Conservation (phyloP, 2,797 vertebrate genomes). For the Acridotheres tristis region DNA sequence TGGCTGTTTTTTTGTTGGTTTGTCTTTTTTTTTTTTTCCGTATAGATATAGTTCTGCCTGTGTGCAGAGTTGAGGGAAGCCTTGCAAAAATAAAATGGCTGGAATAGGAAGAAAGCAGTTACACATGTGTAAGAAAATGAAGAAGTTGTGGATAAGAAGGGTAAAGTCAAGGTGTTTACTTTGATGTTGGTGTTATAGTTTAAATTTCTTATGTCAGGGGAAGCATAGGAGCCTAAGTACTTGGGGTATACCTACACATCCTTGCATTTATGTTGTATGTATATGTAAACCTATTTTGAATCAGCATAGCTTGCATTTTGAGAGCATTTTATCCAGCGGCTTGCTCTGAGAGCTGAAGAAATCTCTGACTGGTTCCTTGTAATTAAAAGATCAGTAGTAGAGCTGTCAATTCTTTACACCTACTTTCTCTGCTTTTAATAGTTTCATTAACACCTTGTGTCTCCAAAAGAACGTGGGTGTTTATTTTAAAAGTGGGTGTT, state of each 20-base stretch:
- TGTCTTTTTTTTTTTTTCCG: neutral
- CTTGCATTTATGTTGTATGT: neutral
- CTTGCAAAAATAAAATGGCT: neutral
- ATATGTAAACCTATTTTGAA: neutral
- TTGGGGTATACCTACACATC: neutral
- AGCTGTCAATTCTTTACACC: conserved; percentile 37
- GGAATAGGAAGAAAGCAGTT: neutral
- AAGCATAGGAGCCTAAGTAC: neutral
- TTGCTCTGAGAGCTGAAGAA: conserved; percentile 22
- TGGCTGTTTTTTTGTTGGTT: neutral
- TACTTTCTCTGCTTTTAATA: conserved; percentile 53
- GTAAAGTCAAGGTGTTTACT: neutral
- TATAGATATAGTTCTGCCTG: neutral
- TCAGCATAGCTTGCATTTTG: neutral
- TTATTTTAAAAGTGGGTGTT: conserved; percentile 39
- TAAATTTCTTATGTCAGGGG: neutral
- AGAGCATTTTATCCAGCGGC: conserved; percentile 27
- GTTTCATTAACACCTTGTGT: conserved; percentile 30
- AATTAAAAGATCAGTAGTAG: conserved; percentile 54
- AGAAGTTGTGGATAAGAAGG: neutral
- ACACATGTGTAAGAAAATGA: neutral
- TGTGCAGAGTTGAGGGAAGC: neutral
- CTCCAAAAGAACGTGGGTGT: conserved; percentile 15
- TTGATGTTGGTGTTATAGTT: neutral
- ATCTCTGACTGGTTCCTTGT: conserved; percentile 31